phyloP scores from a whole-genome alignment of 2,888 invertebrate species.

The Nipponacmea schrenckii region DNA sequence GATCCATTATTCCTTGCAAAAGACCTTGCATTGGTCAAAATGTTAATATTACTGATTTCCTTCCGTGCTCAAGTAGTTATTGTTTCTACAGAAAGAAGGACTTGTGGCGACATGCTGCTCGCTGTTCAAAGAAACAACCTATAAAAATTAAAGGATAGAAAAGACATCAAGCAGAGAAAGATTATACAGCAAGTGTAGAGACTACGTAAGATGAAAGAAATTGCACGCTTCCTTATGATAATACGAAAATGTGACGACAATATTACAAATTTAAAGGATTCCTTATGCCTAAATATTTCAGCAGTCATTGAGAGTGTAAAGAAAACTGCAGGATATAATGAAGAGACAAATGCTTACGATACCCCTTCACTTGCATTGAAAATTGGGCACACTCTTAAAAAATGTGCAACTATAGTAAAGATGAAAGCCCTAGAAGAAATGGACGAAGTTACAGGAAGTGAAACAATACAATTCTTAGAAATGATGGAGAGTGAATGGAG shows the following conservation, averaged over 20 bases:
- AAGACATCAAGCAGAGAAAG: neutral
- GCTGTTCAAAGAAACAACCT: neutral
- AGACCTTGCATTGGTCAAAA: neutral
- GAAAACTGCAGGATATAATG: neutral
- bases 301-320: neutral
- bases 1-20: too few species aligned
- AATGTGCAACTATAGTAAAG: constrained; percentile 2
- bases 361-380: neutral
- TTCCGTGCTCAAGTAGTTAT: neutral
- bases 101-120: neutral
- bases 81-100: neutral
- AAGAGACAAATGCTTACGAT: neutral
- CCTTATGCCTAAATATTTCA: neutral
- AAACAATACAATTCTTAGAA: neutral
- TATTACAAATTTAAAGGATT: constrained; percentile 8
- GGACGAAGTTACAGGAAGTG: neutral
- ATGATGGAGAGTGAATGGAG: constrained; percentile 4
- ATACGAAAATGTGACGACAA: constrained; percentile 1
- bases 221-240: neutral
- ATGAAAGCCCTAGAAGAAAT: constrained; percentile 1
- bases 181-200: neutral
- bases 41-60: neutral
- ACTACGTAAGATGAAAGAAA: neutral
- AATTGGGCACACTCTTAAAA: neutral
- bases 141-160: neutral